Percentiles rank a stretch among this genome's conserved stretches.
Evolutionary conservation across 2,797 vertebrate species (phyloP).

Genomic region (Melanotaenia maccullochi): DNA sequence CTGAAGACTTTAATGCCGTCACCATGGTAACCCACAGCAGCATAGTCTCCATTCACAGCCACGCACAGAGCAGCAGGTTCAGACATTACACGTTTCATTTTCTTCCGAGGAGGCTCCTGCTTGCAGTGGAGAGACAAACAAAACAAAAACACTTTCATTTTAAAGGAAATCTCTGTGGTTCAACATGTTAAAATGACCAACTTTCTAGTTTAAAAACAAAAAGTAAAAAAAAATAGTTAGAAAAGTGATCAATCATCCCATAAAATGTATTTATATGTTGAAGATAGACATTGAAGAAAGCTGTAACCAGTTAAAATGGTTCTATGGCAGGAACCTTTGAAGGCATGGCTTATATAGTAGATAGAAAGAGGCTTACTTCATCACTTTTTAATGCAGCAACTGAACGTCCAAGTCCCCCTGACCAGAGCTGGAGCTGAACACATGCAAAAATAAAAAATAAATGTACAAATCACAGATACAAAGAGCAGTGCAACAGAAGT

Average conservation of each 20-base stretch:
- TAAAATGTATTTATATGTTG: neutral
- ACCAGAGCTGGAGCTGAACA: constrained; percentile 88
- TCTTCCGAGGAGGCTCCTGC: constrained; percentile 62
- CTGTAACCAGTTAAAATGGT: neutral
- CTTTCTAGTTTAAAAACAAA: neutral
- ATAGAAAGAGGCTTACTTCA: constrained; percentile 57
- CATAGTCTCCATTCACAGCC: constrained; percentile 71
- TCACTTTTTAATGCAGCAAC: constrained; percentile 61
- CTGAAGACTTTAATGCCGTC: constrained; percentile 83
- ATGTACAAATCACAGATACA: neutral
- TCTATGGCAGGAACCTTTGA: neutral
- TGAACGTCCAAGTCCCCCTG: constrained; percentile 85
- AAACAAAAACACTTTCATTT: neutral
- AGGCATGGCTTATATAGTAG: neutral
- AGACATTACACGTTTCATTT: constrained; percentile 13
- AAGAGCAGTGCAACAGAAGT: neutral
- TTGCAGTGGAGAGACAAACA: constrained; percentile 19
- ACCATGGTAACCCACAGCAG: constrained; percentile 86
- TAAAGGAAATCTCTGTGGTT: neutral
- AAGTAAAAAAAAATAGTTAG: neutral
- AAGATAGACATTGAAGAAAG: neutral
- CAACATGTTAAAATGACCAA: neutral
- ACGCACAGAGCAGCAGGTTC: constrained; percentile 82
- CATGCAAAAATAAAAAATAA: constrained; percentile 11
- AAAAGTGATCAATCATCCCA: neutral